Percentiles rank a stretch among this genome's conserved stretches.
These are phyloP conservation scores for Melinopterus prodromus DNA, from an alignment of 2,888 invertebrate species.

Conservation along the genomic window DNA sequence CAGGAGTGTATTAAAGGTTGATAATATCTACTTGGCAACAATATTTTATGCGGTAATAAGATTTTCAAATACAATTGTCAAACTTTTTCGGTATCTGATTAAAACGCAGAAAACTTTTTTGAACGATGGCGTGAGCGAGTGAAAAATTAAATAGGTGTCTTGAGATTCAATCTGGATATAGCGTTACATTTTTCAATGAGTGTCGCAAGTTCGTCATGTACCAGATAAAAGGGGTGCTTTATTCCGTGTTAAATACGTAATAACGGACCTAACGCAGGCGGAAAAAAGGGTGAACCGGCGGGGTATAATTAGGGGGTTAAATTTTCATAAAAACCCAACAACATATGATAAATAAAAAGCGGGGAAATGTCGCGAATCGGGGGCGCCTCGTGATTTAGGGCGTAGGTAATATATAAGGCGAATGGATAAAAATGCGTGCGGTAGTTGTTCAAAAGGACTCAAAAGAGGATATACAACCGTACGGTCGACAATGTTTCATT, in stretches of 20 bases:
- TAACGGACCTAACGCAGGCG: background rate
- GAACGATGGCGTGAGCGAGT: background rate
- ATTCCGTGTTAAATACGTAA: slow-evolving; percentile 18
- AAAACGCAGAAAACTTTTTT: background rate
- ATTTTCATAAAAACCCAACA: slow-evolving; percentile 16
- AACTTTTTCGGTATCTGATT: background rate
- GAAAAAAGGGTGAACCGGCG: slow-evolving; percentile 12
- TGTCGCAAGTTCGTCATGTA: background rate
- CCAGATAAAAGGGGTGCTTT: background rate
- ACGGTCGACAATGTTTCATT: slow-evolving; percentile 45
- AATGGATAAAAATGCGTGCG: slow-evolving; percentile 4
- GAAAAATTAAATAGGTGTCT: background rate
- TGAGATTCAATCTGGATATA: background rate
- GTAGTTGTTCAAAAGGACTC: slow-evolving; percentile 4
- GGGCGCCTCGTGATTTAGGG: background rate
- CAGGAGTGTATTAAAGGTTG: no score
- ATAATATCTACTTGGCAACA: background rate
- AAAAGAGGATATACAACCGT: slow-evolving; percentile 38
- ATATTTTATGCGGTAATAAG: background rate
- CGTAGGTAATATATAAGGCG: background rate
- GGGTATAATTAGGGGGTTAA: slow-evolving; percentile 17
- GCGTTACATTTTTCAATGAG: background rate
- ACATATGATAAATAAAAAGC: slow-evolving; percentile 22
- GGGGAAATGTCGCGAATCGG: background rate
- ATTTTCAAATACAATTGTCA: background rate